phyloP scores from a whole-genome alignment of 2,797 vertebrate species.

The Loriculus beryllinus region DNA sequence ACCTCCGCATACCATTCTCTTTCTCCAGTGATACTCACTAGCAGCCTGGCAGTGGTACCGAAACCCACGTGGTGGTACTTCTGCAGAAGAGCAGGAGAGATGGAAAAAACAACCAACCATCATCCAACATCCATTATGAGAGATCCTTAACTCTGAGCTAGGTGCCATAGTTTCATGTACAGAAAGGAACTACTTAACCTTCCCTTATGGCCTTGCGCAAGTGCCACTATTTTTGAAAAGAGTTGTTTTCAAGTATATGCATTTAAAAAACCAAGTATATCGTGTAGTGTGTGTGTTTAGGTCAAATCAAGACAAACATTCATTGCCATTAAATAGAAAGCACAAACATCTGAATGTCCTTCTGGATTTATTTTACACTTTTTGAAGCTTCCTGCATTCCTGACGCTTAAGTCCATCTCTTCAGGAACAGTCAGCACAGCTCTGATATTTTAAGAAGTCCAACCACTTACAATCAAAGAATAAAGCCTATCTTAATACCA shows the following conservation, averaged over 20 bases:
- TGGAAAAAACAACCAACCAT: background rate
- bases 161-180: background rate
- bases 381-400: background rate
- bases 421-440: background rate
- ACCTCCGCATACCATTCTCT: background rate
- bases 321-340: background rate
- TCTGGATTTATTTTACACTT: background rate
- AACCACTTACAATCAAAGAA: background rate
- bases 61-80: slow-evolving; percentile 78
- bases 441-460: background rate
- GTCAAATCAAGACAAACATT: background rate
- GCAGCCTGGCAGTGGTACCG: slow-evolving; percentile 79
- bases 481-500: background rate
- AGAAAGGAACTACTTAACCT: background rate
- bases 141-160: background rate
- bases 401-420: background rate
- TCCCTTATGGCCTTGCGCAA: background rate
- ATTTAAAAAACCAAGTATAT: background rate
- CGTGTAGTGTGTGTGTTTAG: background rate
- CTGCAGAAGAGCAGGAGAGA: slow-evolving; percentile 46
- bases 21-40: slow-evolving; percentile 65
- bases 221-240: background rate
- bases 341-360: background rate
- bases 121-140: background rate
- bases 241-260: background rate